Base-by-base conservation (phyloP, 1,140 invertebrate genomes). In the Hormaphis cornu region DNA sequence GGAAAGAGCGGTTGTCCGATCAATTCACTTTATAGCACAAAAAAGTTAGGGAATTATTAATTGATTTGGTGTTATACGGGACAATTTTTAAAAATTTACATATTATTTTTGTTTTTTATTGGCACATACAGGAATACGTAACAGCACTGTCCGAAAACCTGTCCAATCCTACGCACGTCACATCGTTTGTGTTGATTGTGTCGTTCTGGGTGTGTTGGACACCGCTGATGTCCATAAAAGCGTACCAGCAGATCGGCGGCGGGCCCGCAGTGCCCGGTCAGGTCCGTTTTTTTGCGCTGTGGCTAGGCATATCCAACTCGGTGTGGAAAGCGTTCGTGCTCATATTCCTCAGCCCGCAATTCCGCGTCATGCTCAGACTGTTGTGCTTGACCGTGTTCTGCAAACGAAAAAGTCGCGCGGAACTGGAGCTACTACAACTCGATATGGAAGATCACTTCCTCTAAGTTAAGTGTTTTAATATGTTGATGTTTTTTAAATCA, bases 301-400 rank as follows among this genome's bases (percentile, higher is more conserved):
- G 95, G 95, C 80, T 97, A 70, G 95, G 92, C 5, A 86, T 97
- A 73, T 82, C 92, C 69, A 95, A 95, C 81, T 94, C 91, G 52
- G 93, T 93, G 76, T 95, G 91, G 89, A 97, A 97, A 80, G 89
- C 93, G 63, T 79, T 97, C 52, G 89, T 97, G 72, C 88, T 96
- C 75, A 82, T 93, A 69, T 83, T 86, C 37, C 82, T 95, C 77
- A 95, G 92, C 80, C 90, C 89, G 18, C 89, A 93, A 77, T 97
- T 97, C 80, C 84, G 94, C 59, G 82, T 91, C 53, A 90, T 91
- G 26, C 83, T 93, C 66, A 83, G 89, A 72, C 86, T 93, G 73
- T 86, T 96, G 74, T 95, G 91, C 79, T 81, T 92, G 78, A 92
- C 90, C n/a, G 82, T 92, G 71, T 94, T 90, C 79, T 95, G 91